Conservation (phyloP, 2,888 invertebrate genomes). For the Alviniconcha strummeri region DNA sequence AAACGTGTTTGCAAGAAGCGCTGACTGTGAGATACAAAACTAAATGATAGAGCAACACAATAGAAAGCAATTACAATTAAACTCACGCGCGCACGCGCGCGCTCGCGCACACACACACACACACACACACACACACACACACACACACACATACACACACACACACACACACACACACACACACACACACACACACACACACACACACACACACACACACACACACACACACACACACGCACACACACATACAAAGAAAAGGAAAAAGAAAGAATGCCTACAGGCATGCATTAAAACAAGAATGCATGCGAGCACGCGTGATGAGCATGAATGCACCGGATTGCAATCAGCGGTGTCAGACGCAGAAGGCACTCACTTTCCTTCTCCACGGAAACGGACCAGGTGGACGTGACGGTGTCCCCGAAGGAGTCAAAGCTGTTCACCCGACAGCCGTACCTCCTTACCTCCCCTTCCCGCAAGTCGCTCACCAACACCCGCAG, state of each 20-base stretch:
- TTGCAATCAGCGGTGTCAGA: background rate
- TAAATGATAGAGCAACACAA: background rate
- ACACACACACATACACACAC: background rate
- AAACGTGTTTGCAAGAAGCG: no score
- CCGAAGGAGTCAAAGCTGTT: background rate
- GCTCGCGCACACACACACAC: background rate
- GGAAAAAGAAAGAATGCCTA: background rate
- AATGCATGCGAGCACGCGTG: background rate
- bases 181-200: background rate
- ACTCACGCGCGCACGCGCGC: background rate
- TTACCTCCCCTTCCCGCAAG: constrained; percentile 8
- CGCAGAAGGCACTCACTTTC: background rate
- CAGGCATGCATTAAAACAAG: background rate
- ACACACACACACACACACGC: background rate
- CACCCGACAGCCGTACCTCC: constrained; percentile 16
- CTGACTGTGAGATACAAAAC: background rate
- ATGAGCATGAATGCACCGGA: background rate
- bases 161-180: background rate
- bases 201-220: background rate
- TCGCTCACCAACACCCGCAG: constrained; percentile 18
- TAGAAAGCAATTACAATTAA: background rate
- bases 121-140: background rate
- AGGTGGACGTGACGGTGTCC: background rate
- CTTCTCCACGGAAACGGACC: background rate
- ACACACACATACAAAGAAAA: background rate